Evolutionary conservation across 2,888 invertebrate genomes (phyloP).

Genomic region (Dromius quadrimaculatus): DNA sequence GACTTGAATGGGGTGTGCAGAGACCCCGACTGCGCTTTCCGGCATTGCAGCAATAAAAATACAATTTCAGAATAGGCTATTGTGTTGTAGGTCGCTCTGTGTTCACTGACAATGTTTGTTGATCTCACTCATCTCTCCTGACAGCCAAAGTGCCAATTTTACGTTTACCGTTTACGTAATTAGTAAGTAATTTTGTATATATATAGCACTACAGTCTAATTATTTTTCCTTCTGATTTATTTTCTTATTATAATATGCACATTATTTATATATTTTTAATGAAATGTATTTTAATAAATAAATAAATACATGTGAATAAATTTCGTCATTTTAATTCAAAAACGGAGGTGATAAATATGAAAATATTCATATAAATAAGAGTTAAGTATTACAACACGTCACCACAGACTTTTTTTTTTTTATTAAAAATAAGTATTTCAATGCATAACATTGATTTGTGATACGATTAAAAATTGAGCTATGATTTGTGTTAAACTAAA

Average conservation of each 20-base stretch:
- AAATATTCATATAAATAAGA: too few species aligned
- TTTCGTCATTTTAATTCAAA: conserved; percentile 3
- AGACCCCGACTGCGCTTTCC: conserved; percentile 63
- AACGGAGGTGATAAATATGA: too few species aligned
- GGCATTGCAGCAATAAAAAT: conserved; percentile 58
- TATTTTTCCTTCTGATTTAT: conserved; percentile 20
- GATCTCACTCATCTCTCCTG: conserved; percentile 21
- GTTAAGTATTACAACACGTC: too few species aligned
- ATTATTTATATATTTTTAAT: conserved; percentile 49
- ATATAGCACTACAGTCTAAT: conserved; percentile 41
- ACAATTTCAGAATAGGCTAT: conserved; percentile 39
- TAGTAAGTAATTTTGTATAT: conserved; percentile 50
- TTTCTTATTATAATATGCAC: conserved; percentile 41
- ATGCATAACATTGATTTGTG: too few species aligned
- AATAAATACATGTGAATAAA: conserved; percentile 22
- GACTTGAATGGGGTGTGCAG: conserved; percentile 64
- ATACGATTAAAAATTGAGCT: too few species aligned
- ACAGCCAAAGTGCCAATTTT: conserved; percentile 51
- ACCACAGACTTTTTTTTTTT: too few species aligned
- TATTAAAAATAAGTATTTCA: too few species aligned
- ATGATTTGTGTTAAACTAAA: too few species aligned
- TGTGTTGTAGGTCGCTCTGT: conserved; percentile 43
- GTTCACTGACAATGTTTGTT: too few species aligned
- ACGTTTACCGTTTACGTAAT: conserved; percentile 26
- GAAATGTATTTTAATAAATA: conserved; percentile 44